Evolutionary conservation across 2,797 vertebrate genomes (phyloP).

Genomic region (Poeciliopsis paucimaculata): DNA sequence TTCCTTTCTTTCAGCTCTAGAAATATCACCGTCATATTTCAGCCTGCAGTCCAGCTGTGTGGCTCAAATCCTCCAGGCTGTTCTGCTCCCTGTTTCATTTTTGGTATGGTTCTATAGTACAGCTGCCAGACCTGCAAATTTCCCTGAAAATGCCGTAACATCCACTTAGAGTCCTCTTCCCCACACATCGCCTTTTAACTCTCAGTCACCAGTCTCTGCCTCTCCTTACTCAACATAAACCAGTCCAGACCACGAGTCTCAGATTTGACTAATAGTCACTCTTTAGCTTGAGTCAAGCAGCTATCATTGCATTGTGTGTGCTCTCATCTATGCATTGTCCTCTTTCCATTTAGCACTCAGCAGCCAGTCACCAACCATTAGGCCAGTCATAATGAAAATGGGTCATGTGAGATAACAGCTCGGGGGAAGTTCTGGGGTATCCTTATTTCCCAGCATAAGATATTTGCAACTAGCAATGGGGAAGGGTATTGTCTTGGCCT

Average conservation of each 20-base stretch:
- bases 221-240: conserved; percentile 22
- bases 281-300: conserved; percentile 47
- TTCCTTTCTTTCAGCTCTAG: conserved; percentile 25
- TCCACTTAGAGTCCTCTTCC: conserved; percentile 30
- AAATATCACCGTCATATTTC: conserved; percentile 37
- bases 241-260: conserved; percentile 27
- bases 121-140: conserved; percentile 41
- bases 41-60: conserved; percentile 1
- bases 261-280: conserved; percentile 39
- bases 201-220: conserved; percentile 16
- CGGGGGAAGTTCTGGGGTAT: conserved; percentile 45
- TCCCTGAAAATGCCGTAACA: conserved; percentile 38
- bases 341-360: conserved; percentile 55
- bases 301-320: conserved; percentile 33
- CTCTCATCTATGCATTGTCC: conserved; percentile 58
- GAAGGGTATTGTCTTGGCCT: conserved; percentile 59
- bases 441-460: conserved; percentile 63
- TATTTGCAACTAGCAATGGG: conserved; percentile 57
- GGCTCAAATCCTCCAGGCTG: conserved; percentile 22
- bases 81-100: conserved; percentile 12
- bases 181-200: conserved; percentile 27
- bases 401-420: conserved; percentile 75
- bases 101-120: conserved; percentile 19
- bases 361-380: conserved; percentile 57
- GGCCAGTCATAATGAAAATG: conserved; percentile 65